Conservation (phyloP, 1,140 invertebrate genomes). For the Cheumatopsyche charites region DNA sequence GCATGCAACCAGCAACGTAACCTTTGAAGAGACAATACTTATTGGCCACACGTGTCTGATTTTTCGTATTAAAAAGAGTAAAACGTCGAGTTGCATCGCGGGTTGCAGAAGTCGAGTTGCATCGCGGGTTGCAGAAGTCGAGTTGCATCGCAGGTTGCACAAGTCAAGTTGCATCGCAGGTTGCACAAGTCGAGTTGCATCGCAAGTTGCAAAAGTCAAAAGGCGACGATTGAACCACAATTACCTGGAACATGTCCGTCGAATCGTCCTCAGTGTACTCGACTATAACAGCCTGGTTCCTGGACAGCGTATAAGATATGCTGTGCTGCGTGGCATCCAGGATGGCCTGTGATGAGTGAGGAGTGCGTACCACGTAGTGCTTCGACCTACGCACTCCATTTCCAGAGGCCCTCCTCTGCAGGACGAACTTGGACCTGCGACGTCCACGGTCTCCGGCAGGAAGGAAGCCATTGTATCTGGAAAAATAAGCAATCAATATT, state of each 20-base stretch:
- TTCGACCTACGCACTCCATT: conserved; percentile 95
- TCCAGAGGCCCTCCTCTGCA: conserved; percentile 80
- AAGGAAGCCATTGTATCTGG: conserved; percentile 93
- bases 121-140: too few relatives aligned
- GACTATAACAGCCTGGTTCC: conserved; percentile 96
- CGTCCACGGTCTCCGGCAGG: conserved; percentile 91
- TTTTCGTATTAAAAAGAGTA: too few relatives aligned
- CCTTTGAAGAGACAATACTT: too few relatives aligned
- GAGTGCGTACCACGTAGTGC: conserved; percentile 94
- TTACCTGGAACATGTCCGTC: conserved; percentile 98
- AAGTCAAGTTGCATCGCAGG: too few relatives aligned
- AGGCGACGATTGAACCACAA: too few relatives aligned
- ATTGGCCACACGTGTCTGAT: too few relatives aligned
- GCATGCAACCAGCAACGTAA: too few relatives aligned
- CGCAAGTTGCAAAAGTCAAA: too few relatives aligned
- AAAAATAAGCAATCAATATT: conserved; percentile 48
- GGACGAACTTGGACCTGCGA: conserved; percentile 90
- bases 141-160: too few relatives aligned
- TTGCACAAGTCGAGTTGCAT: too few relatives aligned
- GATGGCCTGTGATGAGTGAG: conserved; percentile 88
- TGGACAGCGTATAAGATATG: conserved; percentile 94
- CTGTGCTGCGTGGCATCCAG: conserved; percentile 90
- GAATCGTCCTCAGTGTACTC: conserved; percentile 94
- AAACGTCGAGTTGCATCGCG: too few relatives aligned
- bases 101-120: too few relatives aligned